Evolutionary conservation across 1,140 invertebrate species (phyloP), one percentile per base, ranked within the genome.

Genomic region (Mya arenaria): DNA sequence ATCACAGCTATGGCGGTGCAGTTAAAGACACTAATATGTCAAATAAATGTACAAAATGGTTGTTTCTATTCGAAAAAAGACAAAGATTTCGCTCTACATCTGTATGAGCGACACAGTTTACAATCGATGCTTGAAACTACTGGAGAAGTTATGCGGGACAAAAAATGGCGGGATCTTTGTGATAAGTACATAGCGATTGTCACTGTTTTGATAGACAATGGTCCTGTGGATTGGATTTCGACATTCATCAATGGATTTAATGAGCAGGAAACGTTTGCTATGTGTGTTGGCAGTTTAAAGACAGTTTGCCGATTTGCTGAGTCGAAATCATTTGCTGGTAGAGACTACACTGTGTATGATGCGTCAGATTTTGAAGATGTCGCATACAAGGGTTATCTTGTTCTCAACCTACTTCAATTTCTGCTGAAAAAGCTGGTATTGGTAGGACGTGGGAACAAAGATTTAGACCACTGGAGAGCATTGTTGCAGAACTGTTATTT

Each of bases 281-380:
- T 80, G 28, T 80, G 77, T 25, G 23, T 71, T 0, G 71, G 58
- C 34, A 69, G 65, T 56, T 13, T 80, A 3, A 48, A 55, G 1
- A 68, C 65, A 30, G 30, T 71, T 34, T 36, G 48, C 13, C 66
- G 58, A 48, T 10, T 56, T 34, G 62, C 48, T 13, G 34, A 60
- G 13, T 58, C 83, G n/a, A 56, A 74, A 48, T 36, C 30, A 17
- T 56, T 84, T 6, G 48, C 44, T 32, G 69, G 84, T 17, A 74
- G 68, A n/a, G 87, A 88, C 36, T 72, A 87, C 74, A 85, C 83
- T 65, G 37, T 39, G 0, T 89, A 78, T 82, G 84, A 86, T 19
- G 39, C 60, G 25, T 39, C 65, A 34, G 87, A 89, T 75, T 88
- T 89, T 62, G 23, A n/a, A 19, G 55, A 58, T 41, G 44, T 80